These are phyloP conservation scores for Zeugodacus cucurbitae DNA, from an alignment of 1,140 invertebrate genomes.

Conservation along the genomic window DNA sequence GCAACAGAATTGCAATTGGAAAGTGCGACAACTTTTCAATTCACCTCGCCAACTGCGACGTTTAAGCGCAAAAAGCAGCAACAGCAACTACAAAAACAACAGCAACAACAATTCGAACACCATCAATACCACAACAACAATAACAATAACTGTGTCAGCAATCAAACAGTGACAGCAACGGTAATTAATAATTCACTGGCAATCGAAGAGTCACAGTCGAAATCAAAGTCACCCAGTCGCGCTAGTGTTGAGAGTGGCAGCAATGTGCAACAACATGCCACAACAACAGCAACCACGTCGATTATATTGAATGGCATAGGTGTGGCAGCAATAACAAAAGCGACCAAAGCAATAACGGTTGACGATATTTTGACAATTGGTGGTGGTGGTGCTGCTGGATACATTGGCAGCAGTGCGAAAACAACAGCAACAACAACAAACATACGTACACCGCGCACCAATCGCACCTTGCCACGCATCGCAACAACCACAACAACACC, in stretches of 20 bases:
- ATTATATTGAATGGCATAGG: slow-evolving; percentile 1
- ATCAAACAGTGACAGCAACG: slow-evolving; percentile 12
- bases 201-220: not conserved
- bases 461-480: slow-evolving; percentile 47
- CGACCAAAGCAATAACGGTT: slow-evolving; percentile 31
- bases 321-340: not conserved
- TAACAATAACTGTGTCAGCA: slow-evolving; percentile 26
- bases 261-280: slow-evolving; percentile 33
- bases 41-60: slow-evolving; percentile 49
- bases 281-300: not conserved
- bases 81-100: slow-evolving; percentile 38
- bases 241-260: not conserved
- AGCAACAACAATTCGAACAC: slow-evolving; percentile 38
- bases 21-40: slow-evolving; percentile 43
- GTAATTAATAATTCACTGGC: slow-evolving; percentile 8
- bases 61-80: slow-evolving; percentile 47
- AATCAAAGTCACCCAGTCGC: not conserved
- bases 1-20: not conserved
- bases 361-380: slow-evolving; percentile 30
- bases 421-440: slow-evolving; percentile 40
- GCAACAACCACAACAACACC: slow-evolving; percentile 38
- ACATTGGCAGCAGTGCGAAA: not conserved
- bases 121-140: slow-evolving; percentile 25
- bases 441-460: slow-evolving; percentile 26
- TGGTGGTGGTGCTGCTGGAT: not conserved